Evolutionary conservation across 2,888 invertebrate genomes (phyloP), one percentile per base, ranked within the genome.

Genomic region (Tuberolachnus salignus): DNA sequence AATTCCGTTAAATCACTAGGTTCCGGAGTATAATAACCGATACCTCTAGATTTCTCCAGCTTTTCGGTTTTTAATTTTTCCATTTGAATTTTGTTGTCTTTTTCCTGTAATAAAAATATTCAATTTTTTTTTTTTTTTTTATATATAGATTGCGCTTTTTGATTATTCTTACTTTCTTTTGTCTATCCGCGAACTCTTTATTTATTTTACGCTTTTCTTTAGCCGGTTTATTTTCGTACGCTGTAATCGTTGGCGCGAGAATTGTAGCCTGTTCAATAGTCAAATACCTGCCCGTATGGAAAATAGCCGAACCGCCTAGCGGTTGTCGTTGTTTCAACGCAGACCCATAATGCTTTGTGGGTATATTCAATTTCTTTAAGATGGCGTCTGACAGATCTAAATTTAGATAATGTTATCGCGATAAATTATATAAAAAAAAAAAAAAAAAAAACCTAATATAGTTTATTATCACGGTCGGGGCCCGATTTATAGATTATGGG

Each of bases 221-320:
- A 11, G 9, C 26, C 14, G 75, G 8, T 57, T 67, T 57, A 0
- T 46, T 46, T 57, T 75, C 57, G 46, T 57, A 55, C 26, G 57
- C 42, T 19, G 67, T 23, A 49, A 75, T 67, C 19, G 67, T 23
- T 9, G 19, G 13, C 1, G 66, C 49, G 16, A 75, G 44, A 46
- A 75, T 67, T 66, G 66, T 51, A 57, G 55, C 57, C 57, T 49
- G 46, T 57, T 75, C 49, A 11, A 73, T 63, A 6, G 55, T 75
- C 66, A 66, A 67, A 66, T 55, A 75, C 6, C 34, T 64, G 26
- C 66, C 66, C 3, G 57, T 49, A 21, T 19, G 57, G 46, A 75
- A 34, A 75, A 66, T 55, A 19, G 55, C 64, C 2, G 75, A 57
- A 23, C 75, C 75, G 46, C 75, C 75, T 6, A 75, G 46, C 3